Conservation (phyloP, 2,113 vertebrate species). For the Nanorana parkeri region DNA sequence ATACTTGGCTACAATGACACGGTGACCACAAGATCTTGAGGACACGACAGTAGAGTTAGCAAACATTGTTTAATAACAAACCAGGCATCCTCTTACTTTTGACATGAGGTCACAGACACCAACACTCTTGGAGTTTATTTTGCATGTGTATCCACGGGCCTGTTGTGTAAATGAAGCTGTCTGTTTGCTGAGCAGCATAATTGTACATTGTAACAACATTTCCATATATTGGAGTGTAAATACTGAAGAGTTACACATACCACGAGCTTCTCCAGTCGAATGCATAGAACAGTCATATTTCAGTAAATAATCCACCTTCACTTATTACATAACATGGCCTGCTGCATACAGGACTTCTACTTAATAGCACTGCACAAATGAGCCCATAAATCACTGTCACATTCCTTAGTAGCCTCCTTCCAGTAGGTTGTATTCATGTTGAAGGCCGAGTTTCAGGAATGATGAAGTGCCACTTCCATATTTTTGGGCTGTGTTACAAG, state of each 20-base stretch:
- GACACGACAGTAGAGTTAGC: background rate
- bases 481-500: background rate
- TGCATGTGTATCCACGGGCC: conserved; percentile 22
- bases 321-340: background rate
- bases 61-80: conserved; percentile 45
- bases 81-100: conserved; percentile 29
- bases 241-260: background rate
- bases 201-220: conserved; percentile 38
- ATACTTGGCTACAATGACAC: conserved; percentile 20
- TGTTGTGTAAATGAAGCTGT: conserved; percentile 40
- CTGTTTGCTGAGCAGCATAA: conserved; percentile 24
- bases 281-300: background rate
- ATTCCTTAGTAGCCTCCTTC: background rate
- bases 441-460: background rate
- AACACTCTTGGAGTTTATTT: conserved; percentile 31
- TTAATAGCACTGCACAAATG: background rate
- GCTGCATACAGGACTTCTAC: background rate
- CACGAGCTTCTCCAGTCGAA: background rate
- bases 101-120: conserved; percentile 20
- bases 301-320: background rate
- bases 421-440: background rate
- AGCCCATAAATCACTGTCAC: background rate
- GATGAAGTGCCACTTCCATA: background rate
- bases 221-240: conserved; percentile 12
- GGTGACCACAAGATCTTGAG: conserved; percentile 30